These are phyloP conservation scores for Mythimna lalbum DNA, from an alignment of 2,888 invertebrate species.

Conservation along the genomic window DNA sequence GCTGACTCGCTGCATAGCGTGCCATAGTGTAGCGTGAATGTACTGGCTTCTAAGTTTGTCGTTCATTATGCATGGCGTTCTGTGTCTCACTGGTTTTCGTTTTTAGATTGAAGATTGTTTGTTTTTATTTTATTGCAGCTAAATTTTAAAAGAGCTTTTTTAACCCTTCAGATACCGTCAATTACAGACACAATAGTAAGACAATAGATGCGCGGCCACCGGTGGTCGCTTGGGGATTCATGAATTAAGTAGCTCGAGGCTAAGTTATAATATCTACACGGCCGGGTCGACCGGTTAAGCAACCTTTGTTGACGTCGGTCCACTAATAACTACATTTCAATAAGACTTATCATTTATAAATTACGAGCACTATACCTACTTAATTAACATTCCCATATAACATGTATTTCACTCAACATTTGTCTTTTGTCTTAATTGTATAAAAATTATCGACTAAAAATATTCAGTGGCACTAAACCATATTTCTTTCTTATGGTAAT, in stretches of 20 bases:
- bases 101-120: neutral
- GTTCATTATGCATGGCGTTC: constrained; percentile 45
- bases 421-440: neutral
- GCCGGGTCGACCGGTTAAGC: too few relatives aligned
- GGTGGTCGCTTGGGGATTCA: too few relatives aligned
- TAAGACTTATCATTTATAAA: too few relatives aligned
- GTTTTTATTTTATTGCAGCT: neutral
- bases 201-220: too few relatives aligned
- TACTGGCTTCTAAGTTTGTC: constrained; percentile 4
- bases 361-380: too few relatives aligned
- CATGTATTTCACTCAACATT: neutral
- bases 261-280: too few relatives aligned
- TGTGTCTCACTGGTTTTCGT: constrained; percentile 1
- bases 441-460: neutral
- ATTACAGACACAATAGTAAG: too few relatives aligned
- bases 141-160: neutral
- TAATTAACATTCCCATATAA: too few relatives aligned
- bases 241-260: too few relatives aligned
- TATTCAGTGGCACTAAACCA: neutral
- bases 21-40: constrained; percentile 2
- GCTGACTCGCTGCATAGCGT: constrained; percentile 43
- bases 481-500: neutral
- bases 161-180: too few relatives aligned
- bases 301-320: too few relatives aligned
- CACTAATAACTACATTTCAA: too few relatives aligned